Base-by-base conservation (phyloP, 2,113 vertebrate species). In the Toxotes jaculatrix region DNA sequence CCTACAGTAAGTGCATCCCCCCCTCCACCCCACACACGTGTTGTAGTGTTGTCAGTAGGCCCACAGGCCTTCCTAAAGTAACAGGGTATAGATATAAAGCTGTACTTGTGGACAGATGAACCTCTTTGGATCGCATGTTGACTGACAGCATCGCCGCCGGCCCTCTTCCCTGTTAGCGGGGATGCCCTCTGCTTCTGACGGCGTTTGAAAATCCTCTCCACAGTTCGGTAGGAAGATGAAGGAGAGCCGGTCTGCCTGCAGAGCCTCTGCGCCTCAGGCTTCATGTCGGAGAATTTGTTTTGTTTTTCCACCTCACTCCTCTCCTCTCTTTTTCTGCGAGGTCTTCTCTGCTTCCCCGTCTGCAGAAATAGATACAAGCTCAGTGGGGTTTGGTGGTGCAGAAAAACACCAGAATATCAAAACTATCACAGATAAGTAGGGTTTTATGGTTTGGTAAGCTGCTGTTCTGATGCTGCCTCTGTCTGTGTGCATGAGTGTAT, bases 311-410 rank as follows among this genome's bases (percentile, higher is more conserved):
- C 77, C 79, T 87, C 57, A 3, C 63, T 78, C 80, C 40, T 80
- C 80, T 53, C 75, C 43, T 59, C 7, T 70, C 40, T 73, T 63
- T 69, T 51, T 63, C 49, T 49, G 10, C 43, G 32, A 78, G 82
- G 77, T 77, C 66, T 67, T 42, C 38, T n/a, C 75, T 65, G 74
- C 75, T 42, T 79, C 87, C 62, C 75, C 75, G 38, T 80, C 82
- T 85, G 80, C 86, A 89, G 86, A 79, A 91, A 91, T 87, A 92
- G 89, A 89, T 71, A 72, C 45, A 13, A 77, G 84, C 84, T 89
- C 89, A 60, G 74, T 87, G 67, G 79, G 81, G 85, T 75, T 90
- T 85, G 82, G 68, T 34, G 77, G 53, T 42, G 78, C 72, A 38
- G 72, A 47, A 64, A 87, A 83, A 80, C 64, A 74, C 6, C 57